Evolutionary conservation across 2,888 invertebrate genomes (phyloP).

Genomic region (Epistrophe eligans): DNA sequence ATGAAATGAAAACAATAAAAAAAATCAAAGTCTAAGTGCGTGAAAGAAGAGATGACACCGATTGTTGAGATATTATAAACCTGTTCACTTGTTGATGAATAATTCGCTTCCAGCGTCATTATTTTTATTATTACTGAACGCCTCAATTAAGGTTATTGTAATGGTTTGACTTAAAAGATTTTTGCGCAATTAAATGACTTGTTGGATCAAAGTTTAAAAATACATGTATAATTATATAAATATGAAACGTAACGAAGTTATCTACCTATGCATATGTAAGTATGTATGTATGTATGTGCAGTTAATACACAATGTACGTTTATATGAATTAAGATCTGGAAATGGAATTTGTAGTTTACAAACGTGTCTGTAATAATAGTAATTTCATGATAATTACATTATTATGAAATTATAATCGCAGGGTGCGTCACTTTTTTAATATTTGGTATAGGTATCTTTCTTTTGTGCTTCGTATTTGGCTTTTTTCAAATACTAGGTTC

Average conservation of each 20-base stretch:
- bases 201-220: conserved; percentile 6
- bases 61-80: conserved; percentile 7
- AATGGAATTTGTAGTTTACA: not conserved
- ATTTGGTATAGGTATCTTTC: not conserved
- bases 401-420: not conserved
- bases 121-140: conserved; percentile 11
- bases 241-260: not conserved
- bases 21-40: not conserved
- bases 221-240: too few species aligned
- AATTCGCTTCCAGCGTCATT: conserved; percentile 1
- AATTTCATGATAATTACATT: not conserved
- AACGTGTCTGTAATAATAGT: not conserved
- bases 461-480: not conserved
- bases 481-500: too few species aligned
- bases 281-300: too few species aligned
- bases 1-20: conserved; percentile 10
- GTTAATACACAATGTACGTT: too few species aligned
- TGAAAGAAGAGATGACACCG: conserved; percentile 8
- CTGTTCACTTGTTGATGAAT: conserved; percentile 11
- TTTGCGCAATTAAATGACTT: conserved; percentile 10
- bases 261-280: too few species aligned
- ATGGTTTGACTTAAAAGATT: conserved; percentile 16
- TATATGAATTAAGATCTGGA: not conserved
- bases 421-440: too few species aligned
- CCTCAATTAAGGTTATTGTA: conserved; percentile 25